phyloP scores from a whole-genome alignment of 2,888 invertebrate genomes.

The Eupeodes luniger region DNA sequence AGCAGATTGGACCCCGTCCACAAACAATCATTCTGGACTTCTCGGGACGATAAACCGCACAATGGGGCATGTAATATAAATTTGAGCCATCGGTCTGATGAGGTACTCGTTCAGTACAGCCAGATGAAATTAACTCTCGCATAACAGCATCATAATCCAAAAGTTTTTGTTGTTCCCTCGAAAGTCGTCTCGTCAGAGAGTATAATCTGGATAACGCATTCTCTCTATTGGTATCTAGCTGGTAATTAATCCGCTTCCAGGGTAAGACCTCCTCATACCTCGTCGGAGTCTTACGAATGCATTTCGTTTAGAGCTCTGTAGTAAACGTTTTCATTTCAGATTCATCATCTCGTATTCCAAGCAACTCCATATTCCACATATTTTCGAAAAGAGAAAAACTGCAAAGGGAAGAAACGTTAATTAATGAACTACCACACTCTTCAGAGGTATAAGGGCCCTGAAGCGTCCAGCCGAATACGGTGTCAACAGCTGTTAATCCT shows the following conservation, averaged over 20 bases:
- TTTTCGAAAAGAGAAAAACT: constrained; percentile 14
- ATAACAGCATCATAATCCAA: constrained; percentile 7
- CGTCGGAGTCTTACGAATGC: constrained; percentile 6
- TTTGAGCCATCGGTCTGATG: not conserved
- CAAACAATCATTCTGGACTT: constrained; percentile 23
- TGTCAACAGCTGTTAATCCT: constrained; percentile 8
- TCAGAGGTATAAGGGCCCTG: constrained; percentile 10
- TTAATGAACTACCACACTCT: constrained; percentile 5
- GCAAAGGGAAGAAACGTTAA: constrained; percentile 15
- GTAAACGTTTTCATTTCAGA: constrained; percentile 14
- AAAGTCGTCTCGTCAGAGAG: constrained; percentile 20
- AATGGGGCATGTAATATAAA: constrained; percentile 6
- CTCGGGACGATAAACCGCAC: constrained; percentile 9
- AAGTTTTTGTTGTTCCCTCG: constrained; percentile 22
- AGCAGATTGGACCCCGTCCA: constrained; percentile 14
- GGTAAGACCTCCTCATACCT: constrained; percentile 16
- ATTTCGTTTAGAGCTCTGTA: constrained; percentile 4
- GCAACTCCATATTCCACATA: constrained; percentile 32
- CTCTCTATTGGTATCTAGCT: constrained; percentile 6
- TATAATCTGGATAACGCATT: constrained; percentile 17
- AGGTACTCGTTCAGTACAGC: constrained; percentile 18
- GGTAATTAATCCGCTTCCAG: constrained; percentile 5
- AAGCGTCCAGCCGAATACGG: not conserved
- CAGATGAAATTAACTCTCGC: constrained; percentile 17
- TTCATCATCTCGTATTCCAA: constrained; percentile 15